Evolutionary conservation across 2,113 vertebrate genomes (phyloP).

Genomic region (Vulpes lagopus): DNA sequence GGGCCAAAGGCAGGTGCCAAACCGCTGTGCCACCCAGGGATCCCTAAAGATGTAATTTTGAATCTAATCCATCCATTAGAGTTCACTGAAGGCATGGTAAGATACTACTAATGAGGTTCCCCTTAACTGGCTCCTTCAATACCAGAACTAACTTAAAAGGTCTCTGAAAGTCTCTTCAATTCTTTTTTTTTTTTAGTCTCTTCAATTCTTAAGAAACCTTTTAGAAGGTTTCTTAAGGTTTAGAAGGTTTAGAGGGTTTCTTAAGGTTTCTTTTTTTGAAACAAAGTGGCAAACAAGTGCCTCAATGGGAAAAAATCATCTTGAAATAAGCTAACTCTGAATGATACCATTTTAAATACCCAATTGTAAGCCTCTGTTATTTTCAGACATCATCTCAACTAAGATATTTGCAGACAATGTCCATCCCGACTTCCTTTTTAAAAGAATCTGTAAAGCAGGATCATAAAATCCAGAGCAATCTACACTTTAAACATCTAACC

Average conservation of each 20-base stretch:
- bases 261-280: no score
- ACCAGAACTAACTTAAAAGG: neutral
- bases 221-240: no score
- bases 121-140: neutral
- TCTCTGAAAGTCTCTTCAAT: neutral
- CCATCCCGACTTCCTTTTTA: neutral
- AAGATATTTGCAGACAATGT: constrained; percentile 10
- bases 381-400: neutral
- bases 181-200: no score
- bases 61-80: neutral
- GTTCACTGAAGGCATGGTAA: neutral
- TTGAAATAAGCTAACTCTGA: neutral
- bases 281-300: neutral
- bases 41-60: neutral
- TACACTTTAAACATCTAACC: constrained; percentile 70
- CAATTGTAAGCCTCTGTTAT: neutral
- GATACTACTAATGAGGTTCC: neutral
- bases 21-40: no score
- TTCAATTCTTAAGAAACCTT: no score
- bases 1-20: no score
- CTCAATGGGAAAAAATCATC: neutral
- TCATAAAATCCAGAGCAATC: constrained; percentile 29
- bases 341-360: neutral
- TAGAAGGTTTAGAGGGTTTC: no score
- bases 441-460: neutral